Evolutionary conservation across 2,797 vertebrate genomes (phyloP).

Genomic region (Peromyscus attwateri): DNA sequence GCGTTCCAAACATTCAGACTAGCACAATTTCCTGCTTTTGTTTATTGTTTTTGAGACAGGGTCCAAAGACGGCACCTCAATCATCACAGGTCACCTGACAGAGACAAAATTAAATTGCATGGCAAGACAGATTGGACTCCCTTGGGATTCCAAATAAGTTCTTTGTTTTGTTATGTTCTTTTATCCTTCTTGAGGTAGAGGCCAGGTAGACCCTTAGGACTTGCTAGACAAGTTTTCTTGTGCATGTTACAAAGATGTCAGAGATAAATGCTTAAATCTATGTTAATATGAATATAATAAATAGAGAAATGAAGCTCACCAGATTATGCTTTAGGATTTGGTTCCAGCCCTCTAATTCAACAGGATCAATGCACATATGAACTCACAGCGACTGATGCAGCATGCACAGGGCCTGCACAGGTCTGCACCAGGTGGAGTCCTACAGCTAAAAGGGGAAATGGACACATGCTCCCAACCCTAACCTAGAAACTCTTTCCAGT

Average conservation of each 20-base stretch:
- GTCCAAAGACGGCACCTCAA: neutral
- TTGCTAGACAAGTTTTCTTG: neutral
- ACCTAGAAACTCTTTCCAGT: neutral
- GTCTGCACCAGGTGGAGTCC: neutral
- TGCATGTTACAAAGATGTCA: slow-evolving; percentile 38
- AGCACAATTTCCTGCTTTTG: neutral
- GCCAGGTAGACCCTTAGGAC: neutral
- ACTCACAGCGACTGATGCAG: neutral
- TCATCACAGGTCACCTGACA: slow-evolving; percentile 11
- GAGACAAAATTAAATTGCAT: neutral
- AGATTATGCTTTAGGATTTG: neutral
- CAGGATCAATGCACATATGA: neutral
- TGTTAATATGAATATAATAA: neutral
- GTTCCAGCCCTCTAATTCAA: neutral
- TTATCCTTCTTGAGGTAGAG: neutral
- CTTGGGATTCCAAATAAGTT: neutral
- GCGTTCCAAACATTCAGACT: neutral
- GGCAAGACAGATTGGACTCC: neutral
- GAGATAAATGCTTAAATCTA: neutral
- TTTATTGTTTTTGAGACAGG: neutral
- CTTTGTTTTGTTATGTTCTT: neutral
- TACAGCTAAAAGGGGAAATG: too few relatives aligned
- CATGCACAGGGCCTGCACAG: neutral
- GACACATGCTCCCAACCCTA: neutral
- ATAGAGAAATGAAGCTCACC: neutral